Percentiles rank a stretch among this genome's conserved stretches.
These are phyloP conservation scores for Lagria hirta DNA, from an alignment of 2,888 invertebrate genomes.

Conservation along the genomic window DNA sequence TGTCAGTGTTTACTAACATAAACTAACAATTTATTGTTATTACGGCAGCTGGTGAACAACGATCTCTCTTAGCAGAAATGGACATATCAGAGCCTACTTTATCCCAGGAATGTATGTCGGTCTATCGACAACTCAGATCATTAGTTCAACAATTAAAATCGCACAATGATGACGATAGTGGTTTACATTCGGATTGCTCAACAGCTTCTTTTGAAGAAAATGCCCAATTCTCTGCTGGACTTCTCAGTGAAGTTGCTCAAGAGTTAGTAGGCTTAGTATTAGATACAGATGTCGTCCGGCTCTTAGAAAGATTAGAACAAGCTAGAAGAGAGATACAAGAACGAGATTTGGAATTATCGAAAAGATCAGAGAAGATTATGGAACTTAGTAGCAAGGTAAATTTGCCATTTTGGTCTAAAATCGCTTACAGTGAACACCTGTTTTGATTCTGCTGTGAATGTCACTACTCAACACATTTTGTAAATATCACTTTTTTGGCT, in stretches of 20 bases:
- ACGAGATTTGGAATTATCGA: slow-evolving; percentile 77
- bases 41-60: slow-evolving; percentile 42
- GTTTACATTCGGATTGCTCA: slow-evolving; percentile 69
- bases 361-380: slow-evolving; percentile 75
- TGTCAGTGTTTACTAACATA: slow-evolving; percentile 25
- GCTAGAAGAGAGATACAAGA: slow-evolving; percentile 75
- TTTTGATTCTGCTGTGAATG: background rate
- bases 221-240: slow-evolving; percentile 52
- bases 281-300: slow-evolving; percentile 72
- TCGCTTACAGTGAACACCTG: too few species aligned
- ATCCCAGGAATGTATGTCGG: slow-evolving; percentile 66
- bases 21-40: slow-evolving; percentile 18
- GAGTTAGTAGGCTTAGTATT: slow-evolving; percentile 73
- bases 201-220: slow-evolving; percentile 62
- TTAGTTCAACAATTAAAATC: slow-evolving; percentile 74
- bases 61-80: slow-evolving; percentile 89
- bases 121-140: slow-evolving; percentile 72
- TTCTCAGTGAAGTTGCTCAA: slow-evolving; percentile 67
- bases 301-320: slow-evolving; percentile 76
- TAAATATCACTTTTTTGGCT: too few species aligned
- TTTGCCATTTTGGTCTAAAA: too few species aligned
- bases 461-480: too few species aligned
- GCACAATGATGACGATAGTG: slow-evolving; percentile 76
- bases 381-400: slow-evolving; percentile 77
- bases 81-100: slow-evolving; percentile 68